Percentiles rank a stretch among this genome's conserved stretches.
Conservation (phyloP, 2,888 invertebrate species). For the Epiperipatus broadwayi region DNA sequence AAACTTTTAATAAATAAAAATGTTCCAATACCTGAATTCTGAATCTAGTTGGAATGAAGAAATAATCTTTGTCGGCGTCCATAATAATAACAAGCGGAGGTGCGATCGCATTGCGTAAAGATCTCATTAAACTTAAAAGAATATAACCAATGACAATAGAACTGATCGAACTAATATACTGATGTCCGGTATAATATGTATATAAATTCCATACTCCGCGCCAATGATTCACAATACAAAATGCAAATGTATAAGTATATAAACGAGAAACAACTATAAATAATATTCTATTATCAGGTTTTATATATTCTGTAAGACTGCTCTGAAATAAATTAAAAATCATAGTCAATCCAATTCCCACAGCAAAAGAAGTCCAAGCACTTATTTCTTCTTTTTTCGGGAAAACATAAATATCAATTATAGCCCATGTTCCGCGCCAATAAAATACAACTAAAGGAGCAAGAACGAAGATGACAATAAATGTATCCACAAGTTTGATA, state of each 20-base stretch:
- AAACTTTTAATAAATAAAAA: no score
- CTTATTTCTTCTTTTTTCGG: constrained; percentile 16
- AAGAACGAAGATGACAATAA: constrained; percentile 49
- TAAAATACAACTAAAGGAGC: constrained; percentile 63
- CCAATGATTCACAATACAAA: constrained; percentile 71
- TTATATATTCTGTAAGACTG: constrained; percentile 19
- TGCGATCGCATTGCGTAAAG: constrained; percentile 56
- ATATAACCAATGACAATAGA: constrained; percentile 39
- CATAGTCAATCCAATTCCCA: constrained; percentile 37
- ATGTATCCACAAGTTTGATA: no score
- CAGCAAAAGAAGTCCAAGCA: constrained; percentile 17
- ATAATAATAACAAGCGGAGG: constrained; percentile 57
- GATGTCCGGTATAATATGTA: constrained; percentile 44
- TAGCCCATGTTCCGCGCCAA: constrained; percentile 64
- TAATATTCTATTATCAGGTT: no score
- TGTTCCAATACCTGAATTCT: constrained; percentile 33
- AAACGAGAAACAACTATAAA: constrained; percentile 29
- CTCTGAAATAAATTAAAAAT: constrained; percentile 39
- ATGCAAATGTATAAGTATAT: constrained; percentile 47
- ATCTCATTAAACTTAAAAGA: constrained; percentile 45
- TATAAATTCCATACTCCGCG: constrained; percentile 59
- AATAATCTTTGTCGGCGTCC: constrained; percentile 56
- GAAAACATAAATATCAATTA: constrained; percentile 41
- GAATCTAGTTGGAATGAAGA: constrained; percentile 66
- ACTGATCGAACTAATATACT: constrained; percentile 42